A percentile compares a stretch with the other conserved stretches of the same genome.
These are phyloP conservation scores for Agrochola circellaris DNA, from an alignment of 2,888 invertebrate genomes.

Conservation along the genomic window DNA sequence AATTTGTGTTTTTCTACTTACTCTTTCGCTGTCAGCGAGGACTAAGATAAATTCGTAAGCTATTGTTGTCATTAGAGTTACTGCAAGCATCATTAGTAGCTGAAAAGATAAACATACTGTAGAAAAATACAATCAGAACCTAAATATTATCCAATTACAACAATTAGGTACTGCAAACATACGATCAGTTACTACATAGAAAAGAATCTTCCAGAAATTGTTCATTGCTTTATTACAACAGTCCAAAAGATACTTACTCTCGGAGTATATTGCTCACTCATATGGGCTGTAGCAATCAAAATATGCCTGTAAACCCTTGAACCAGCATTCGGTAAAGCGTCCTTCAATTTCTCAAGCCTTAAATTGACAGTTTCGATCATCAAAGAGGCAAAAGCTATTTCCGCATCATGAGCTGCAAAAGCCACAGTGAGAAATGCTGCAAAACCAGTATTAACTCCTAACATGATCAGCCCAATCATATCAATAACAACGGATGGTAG, in stretches of 20 bases:
- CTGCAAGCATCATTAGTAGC: conserved; percentile 72
- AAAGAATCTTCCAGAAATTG: background rate
- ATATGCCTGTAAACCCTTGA: conserved; percentile 78
- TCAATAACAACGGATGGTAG: conserved; percentile 71
- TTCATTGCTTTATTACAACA: background rate
- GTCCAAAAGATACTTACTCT: conserved; percentile 73
- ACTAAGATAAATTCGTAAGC: conserved; percentile 71
- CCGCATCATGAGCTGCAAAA: conserved; percentile 78
- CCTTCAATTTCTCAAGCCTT: conserved; percentile 71
- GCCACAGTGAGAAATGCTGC: conserved; percentile 68
- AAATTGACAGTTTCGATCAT: conserved; percentile 77
- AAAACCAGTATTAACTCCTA: conserved; percentile 56
- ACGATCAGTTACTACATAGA: background rate
- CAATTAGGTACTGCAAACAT: too few species aligned
- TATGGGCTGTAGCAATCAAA: conserved; percentile 73
- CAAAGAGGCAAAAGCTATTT: conserved; percentile 75
- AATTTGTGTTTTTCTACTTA: conserved; percentile 57
- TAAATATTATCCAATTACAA: too few species aligned
- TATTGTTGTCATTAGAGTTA: conserved; percentile 72
- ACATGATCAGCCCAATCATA: conserved; percentile 63
- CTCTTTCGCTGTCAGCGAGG: conserved; percentile 66
- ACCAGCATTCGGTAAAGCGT: conserved; percentile 65
- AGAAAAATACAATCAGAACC: too few species aligned
- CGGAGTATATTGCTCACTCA: conserved; percentile 77
- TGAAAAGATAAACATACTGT: conserved; percentile 58